Conservation (phyloP, 2,797 vertebrate genomes). For the Lycodopsis pacificus region DNA sequence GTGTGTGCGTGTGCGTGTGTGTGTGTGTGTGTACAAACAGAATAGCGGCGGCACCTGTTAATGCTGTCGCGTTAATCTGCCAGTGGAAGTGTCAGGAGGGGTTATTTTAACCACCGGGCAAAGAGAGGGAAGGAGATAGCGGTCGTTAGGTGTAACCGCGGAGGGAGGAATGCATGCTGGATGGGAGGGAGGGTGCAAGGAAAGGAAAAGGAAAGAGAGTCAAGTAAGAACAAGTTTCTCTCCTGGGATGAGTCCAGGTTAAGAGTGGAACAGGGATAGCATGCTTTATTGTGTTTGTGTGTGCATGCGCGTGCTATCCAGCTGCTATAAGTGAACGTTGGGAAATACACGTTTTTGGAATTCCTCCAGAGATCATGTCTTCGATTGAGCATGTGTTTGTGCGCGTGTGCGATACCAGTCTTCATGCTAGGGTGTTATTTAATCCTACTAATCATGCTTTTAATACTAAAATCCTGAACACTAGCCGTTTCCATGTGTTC, state of each 20-base stretch:
- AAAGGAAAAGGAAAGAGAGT: slow-evolving; percentile 47
- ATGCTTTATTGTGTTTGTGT: slow-evolving; percentile 18
- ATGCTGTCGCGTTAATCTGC: slow-evolving; percentile 81
- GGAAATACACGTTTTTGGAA: slow-evolving; percentile 73
- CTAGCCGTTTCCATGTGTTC: slow-evolving; percentile 42
- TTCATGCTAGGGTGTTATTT: background rate
- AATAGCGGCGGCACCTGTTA: slow-evolving; percentile 76
- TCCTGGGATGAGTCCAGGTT: slow-evolving; percentile 65
- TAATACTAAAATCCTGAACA: too few relatives aligned
- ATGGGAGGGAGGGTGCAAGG: slow-evolving; percentile 24
- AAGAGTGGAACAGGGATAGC: slow-evolving; percentile 43
- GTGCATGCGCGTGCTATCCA: slow-evolving; percentile 37
- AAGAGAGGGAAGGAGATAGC: slow-evolving; percentile 75
- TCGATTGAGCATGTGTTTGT: slow-evolving; percentile 59
- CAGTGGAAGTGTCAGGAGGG: slow-evolving; percentile 78
- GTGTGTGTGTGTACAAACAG: slow-evolving; percentile 43
- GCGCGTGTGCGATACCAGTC: slow-evolving; percentile 17
- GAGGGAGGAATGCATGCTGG: slow-evolving; percentile 70
- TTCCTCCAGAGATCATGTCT: slow-evolving; percentile 77
- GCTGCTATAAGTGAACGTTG: slow-evolving; percentile 69
- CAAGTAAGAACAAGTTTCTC: slow-evolving; percentile 78
- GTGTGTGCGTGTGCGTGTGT: slow-evolving; percentile 26
- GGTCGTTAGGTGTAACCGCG: slow-evolving; percentile 72
- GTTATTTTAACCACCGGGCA: slow-evolving; percentile 80
- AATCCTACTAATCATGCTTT: too few relatives aligned